phyloP scores from a whole-genome alignment of 2,797 vertebrate genomes.

The Etheostoma nigrum region DNA sequence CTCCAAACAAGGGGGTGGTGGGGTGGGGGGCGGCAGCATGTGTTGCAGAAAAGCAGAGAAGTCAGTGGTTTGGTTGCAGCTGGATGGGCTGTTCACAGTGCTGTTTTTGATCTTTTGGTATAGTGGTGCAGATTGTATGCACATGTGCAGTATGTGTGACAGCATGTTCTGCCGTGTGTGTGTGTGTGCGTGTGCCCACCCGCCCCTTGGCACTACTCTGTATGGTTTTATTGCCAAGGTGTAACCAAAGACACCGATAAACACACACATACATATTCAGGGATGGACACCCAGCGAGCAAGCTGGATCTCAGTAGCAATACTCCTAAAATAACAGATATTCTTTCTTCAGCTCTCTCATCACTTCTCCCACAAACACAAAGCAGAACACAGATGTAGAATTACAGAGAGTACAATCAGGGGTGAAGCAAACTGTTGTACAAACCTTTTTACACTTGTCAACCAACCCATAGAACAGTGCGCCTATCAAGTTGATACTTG shows the following conservation, averaged over 20 bases:
- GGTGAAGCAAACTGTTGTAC: neutral
- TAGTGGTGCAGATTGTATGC: constrained; percentile 31
- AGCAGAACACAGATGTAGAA: constrained; percentile 33
- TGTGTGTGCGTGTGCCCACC: neutral
- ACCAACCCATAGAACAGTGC: neutral
- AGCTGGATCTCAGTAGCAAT: constrained; percentile 29
- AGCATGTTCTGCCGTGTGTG: constrained; percentile 2
- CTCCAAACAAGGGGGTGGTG: constrained; percentile 1
- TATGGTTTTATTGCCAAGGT: constrained; percentile 45
- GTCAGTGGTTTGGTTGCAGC: constrained; percentile 46
- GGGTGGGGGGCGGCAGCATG: constrained; percentile 11
- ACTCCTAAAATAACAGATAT: constrained; percentile 51
- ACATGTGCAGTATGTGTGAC: constrained; percentile 12
- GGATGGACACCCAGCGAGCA: constrained; percentile 29
- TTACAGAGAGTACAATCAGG: neutral
- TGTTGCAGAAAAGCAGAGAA: constrained; percentile 18
- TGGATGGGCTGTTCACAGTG: constrained; percentile 21
- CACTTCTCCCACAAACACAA: constrained; percentile 44
- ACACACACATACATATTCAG: constrained; percentile 33
- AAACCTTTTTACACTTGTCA: constrained; percentile 10
- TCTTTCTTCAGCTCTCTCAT: constrained; percentile 33
- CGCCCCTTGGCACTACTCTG: neutral
- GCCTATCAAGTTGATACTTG: neutral
- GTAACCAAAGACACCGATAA: constrained; percentile 52
- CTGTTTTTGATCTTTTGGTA: constrained; percentile 30